Conservation (phyloP, 2,888 invertebrate species). For the Cecidostiba fungosa region DNA sequence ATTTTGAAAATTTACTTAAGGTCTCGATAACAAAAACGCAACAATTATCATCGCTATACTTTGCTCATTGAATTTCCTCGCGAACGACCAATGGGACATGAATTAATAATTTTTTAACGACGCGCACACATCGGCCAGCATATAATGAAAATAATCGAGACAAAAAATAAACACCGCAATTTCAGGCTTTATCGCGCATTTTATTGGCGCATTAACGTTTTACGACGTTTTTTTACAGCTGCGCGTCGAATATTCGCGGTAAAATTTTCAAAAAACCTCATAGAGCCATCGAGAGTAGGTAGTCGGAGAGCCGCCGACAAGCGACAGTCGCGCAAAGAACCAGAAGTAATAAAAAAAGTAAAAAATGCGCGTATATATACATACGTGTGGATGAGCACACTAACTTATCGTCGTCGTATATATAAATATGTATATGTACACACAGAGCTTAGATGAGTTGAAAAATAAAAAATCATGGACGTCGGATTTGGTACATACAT, state of each 20-base stretch:
- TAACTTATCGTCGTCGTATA: background rate
- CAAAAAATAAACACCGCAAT: constrained; percentile 67
- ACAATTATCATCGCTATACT: background rate
- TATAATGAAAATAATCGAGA: constrained; percentile 13
- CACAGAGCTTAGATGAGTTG: background rate
- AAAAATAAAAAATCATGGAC: constrained; percentile 71
- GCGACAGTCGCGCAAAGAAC: constrained; percentile 81
- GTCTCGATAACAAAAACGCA: background rate
- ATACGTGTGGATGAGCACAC: constrained; percentile 7
- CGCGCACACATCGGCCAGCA: background rate
- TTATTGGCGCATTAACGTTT: constrained; percentile 56
- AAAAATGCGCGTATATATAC: constrained; percentile 15
- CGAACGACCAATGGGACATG: background rate
- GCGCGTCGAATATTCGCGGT: background rate
- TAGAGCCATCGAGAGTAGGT: background rate
- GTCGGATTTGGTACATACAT: constrained; percentile 83
- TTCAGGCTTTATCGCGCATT: constrained; percentile 69
- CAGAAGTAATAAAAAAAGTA: constrained; percentile 18
- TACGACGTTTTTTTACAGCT: constrained; percentile 41
- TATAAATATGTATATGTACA: background rate
- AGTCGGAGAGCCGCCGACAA: background rate
- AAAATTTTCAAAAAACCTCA: constrained; percentile 10
- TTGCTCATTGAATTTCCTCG: background rate
- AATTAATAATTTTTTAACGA: constrained; percentile 22
- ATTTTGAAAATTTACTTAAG: constrained; percentile 68